Evolutionary conservation across 2,888 invertebrate species (phyloP).

Genomic region (Ectemnius cavifrons): DNA sequence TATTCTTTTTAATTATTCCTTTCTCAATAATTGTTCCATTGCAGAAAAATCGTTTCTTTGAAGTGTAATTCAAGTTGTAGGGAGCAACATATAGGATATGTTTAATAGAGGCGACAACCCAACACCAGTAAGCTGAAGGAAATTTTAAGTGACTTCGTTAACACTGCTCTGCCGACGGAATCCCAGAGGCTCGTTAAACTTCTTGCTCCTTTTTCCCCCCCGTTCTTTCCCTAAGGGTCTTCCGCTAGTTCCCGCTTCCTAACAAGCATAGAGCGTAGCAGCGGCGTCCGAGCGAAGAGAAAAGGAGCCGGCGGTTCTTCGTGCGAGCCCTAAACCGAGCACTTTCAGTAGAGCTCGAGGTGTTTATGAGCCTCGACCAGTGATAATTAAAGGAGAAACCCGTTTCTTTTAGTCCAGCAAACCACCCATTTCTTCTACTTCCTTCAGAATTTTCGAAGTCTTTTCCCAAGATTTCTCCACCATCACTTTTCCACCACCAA

Average conservation of each 20-base stretch:
- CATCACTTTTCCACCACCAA: no score
- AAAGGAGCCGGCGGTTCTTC: constrained; percentile 10
- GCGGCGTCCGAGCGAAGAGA: background rate
- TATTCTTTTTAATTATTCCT: no score
- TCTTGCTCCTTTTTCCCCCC: constrained; percentile 7
- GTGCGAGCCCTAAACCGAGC: constrained; percentile 2
- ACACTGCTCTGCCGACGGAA: constrained; percentile 9
- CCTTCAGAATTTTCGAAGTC: background rate
- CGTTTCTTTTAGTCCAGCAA: background rate
- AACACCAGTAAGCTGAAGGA: no score
- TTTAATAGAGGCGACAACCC: no score
- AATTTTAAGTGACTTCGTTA: constrained; percentile 35
- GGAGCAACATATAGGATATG: no score
- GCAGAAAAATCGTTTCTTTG: no score
- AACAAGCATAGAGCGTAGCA: constrained; percentile 13
- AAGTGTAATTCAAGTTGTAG: no score
- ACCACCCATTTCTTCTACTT: background rate
- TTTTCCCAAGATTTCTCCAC: background rate
- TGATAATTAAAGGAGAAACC: constrained; percentile 36
- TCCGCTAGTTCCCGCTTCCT: constrained; percentile 6
- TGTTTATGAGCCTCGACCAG: constrained; percentile 17
- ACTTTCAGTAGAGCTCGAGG: constrained; percentile 9
- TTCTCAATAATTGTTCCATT: no score
- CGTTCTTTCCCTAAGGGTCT: constrained; percentile 37
- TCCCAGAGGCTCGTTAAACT: constrained; percentile 36